Evolutionary conservation across 1,140 invertebrate genomes (phyloP), one percentile per base, ranked within the genome.

Genomic region (Hylyphantes graminicola): DNA sequence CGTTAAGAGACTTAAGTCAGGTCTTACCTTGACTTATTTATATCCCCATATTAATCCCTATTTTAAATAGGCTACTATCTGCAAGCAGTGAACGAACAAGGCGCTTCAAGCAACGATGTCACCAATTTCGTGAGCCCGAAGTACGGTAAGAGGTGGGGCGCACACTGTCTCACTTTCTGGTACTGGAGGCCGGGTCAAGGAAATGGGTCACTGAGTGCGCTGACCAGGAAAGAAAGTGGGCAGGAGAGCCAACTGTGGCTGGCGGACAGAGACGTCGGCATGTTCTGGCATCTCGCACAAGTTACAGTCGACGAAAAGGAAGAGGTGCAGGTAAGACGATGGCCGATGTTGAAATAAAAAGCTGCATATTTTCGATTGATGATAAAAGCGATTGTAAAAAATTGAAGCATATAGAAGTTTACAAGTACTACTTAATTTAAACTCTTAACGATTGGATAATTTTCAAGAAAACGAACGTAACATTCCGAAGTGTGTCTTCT

Each of bases 101-200:
- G 21, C 12, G 68, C 51, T 17, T 35, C 5, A 50, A 35, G 6
- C 12, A 2, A 76, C 51, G 76, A 79, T 55, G 17, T n/a, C 0
- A 85, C 84, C 15, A 74, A 54, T 17, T 54, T 85, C 2, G 65
- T 81, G 3, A 81, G 77, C 64, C 77, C 77, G 0, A 10, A 3
- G 13, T 81, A 50, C 21, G 21, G 51, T 0, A 57, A 9, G 9
- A 11, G 19, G 7, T 81, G 72, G 78, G 78, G 78, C 17, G 54
- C 72, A 3, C 85, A 81, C 21, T 85, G 85, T 13, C 17, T 85
- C 2, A 85, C 77, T 13, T 81, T 85, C 17, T 85, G 85, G 85
- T 85, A 85, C 50, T 81, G 76, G 51, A 80, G 77, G 19, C 70
- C 72, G 1, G 75, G 77, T 7, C 17, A 35, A 17, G 63, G 57